phyloP scores from a whole-genome alignment of 2,888 invertebrate genomes.

The Platycheirus rosarum region DNA sequence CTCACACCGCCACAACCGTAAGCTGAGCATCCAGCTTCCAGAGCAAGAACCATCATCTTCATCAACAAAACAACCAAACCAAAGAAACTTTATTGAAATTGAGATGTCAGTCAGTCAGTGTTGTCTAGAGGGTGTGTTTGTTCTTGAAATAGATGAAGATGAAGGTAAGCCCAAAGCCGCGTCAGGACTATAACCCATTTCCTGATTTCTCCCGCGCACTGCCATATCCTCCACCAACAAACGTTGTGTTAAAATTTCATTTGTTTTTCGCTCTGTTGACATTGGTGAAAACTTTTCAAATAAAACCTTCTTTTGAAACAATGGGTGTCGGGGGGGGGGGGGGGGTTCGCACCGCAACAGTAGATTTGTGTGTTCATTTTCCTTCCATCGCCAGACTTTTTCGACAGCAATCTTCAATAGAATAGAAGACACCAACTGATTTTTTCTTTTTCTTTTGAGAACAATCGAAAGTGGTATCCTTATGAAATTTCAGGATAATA shows the following conservation, averaged over 20 bases:
- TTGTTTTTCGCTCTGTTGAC: constrained; percentile 71
- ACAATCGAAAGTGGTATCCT: constrained; percentile 43
- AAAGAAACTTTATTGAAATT: constrained; percentile 70
- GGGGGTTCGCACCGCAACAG: too few species aligned
- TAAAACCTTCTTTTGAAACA: constrained; percentile 43
- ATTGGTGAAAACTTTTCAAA: constrained; percentile 67
- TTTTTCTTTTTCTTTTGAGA: neutral
- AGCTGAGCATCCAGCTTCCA: constrained; percentile 6
- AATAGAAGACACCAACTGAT: constrained; percentile 18
- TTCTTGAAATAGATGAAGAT: constrained; percentile 44
- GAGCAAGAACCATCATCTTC: constrained; percentile 36
- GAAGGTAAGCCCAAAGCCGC: constrained; percentile 44
- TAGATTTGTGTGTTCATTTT: too few species aligned
- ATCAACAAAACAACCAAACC: constrained; percentile 33
- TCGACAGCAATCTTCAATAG: too few species aligned
- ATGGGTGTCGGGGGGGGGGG: too few species aligned
- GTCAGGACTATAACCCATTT: constrained; percentile 60
- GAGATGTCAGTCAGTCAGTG: constrained; percentile 69
- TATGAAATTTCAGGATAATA: constrained; percentile 10
- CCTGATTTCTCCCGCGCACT: constrained; percentile 4
- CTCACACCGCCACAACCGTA: constrained; percentile 23
- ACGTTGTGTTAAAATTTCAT: constrained; percentile 66
- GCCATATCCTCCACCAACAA: constrained; percentile 29
- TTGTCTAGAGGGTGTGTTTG: neutral
- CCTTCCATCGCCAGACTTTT: too few species aligned